Percentiles rank a stretch among this genome's conserved stretches.
These are phyloP conservation scores for Philereme vetulata DNA, from an alignment of 2,888 invertebrate species.

Conservation along the genomic window DNA sequence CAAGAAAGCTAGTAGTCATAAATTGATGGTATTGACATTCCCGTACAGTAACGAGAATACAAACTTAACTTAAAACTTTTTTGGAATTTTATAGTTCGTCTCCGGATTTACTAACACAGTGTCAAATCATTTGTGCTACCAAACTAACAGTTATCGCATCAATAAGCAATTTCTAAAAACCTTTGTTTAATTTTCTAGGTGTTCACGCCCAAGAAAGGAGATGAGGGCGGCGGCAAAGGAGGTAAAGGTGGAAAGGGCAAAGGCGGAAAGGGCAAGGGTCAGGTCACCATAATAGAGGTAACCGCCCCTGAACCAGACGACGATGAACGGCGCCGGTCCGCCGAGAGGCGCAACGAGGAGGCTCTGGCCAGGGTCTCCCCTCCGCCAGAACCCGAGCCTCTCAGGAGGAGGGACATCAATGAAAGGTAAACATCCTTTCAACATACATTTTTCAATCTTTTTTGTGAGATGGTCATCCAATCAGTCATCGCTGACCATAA, in stretches of 20 bases:
- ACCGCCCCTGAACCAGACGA: slow-evolving; percentile 70
- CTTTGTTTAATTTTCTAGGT: slow-evolving; percentile 55
- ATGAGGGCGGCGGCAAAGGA: slow-evolving; percentile 88
- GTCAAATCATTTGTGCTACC: too few species aligned
- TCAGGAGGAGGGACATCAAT: slow-evolving; percentile 40
- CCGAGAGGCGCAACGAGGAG: slow-evolving; percentile 65
- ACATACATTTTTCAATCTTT: too few species aligned
- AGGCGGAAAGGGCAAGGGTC: slow-evolving; percentile 88
- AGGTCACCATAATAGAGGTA: slow-evolving; percentile 88
- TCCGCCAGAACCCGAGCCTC: slow-evolving; percentile 50
- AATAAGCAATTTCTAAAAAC: slow-evolving; percentile 1
- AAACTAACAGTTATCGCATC: too few species aligned
- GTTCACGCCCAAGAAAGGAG: slow-evolving; percentile 83
- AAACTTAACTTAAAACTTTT: too few species aligned
- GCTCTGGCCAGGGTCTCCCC: slow-evolving; percentile 69
- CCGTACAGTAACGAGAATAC: too few species aligned
- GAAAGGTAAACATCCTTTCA: slow-evolving; percentile 14
- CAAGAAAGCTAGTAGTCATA: too few species aligned
- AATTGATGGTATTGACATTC: too few species aligned
- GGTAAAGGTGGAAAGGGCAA: slow-evolving; percentile 89
- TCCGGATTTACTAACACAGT: too few species aligned
- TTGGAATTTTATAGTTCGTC: too few species aligned
- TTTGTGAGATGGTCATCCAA: too few species aligned
- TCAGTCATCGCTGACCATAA: too few species aligned
- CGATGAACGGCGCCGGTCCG: slow-evolving; percentile 61